Base-by-base conservation (phyloP, 2,888 invertebrate species). In the Xanthia togata region DNA sequence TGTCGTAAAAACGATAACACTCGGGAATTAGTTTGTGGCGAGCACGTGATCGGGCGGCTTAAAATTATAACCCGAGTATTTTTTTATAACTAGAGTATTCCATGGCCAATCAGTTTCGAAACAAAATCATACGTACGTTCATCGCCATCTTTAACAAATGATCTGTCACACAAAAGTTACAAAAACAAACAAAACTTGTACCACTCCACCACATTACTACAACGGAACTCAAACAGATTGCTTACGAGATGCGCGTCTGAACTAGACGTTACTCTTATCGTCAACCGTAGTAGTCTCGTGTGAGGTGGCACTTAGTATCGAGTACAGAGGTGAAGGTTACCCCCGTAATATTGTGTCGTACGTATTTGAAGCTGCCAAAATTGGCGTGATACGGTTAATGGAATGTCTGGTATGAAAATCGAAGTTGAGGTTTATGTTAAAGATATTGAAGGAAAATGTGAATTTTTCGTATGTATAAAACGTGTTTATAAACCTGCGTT, bases 201-300 rank as follows among this genome's bases (percentile, higher is more conserved):
- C 41, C 53, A 26, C 64, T 76, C n/a, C 31, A 26, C 53, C 5
- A 73, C 2, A 63, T 72, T 31, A 20, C 64, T 76, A 65, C 38
- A 60, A 38, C 67, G 73, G 63, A 85, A 64, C 76, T 62, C n/a
- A 47, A 71, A 76, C 59, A 81, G 84, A 86, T 86, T 79, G 86
- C 70, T 17, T 59, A n/a, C 57, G 31, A 78, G 71, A 59, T 68
- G 38, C 62, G 69, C 63, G 65, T 57, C 72, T 78, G 77, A 82
- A 83, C 77, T 76, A 74, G 70, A 77, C 71, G 67, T 70, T 75
- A 79, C 53, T 78, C 82, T 89, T 88, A 87, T 85, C 87, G 71
- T 50, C 63, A 64, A 75, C 63, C 85, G 57, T 77, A 78, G 83
- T 70, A 62, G 81, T 76, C 69, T 71, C 80, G 60, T 80, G 78